These are phyloP conservation scores for Sebastes goodei DNA, from an alignment of 2,797 vertebrate species.

Conservation along the genomic window DNA sequence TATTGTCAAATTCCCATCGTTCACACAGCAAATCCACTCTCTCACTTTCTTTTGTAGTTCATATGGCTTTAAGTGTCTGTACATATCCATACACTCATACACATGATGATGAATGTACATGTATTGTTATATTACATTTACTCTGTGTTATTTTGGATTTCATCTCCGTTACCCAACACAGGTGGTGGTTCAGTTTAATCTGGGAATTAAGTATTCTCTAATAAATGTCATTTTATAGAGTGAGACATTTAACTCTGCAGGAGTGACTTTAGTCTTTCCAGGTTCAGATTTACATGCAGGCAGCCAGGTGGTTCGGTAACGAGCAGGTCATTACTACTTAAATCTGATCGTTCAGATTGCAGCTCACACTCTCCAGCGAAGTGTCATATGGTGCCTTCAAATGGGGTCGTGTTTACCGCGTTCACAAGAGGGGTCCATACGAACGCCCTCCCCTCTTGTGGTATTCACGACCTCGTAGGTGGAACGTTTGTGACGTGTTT, in stretches of 20 bases:
- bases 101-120: background rate
- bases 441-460: no score
- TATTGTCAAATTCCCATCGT: background rate
- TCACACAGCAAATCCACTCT: background rate
- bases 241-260: background rate
- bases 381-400: no score
- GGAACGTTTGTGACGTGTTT: no score
- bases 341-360: no score
- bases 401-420: no score
- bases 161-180: background rate
- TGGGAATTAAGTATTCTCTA: background rate
- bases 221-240: background rate
- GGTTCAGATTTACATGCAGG: background rate
- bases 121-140: background rate
- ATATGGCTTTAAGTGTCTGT: conserved; percentile 48
- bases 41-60: conserved; percentile 10
- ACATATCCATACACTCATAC: conserved; percentile 2
- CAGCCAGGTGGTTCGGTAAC: background rate
- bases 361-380: no score
- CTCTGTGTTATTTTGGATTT: background rate
- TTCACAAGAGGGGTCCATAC: no score
- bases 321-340: background rate
- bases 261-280: background rate
- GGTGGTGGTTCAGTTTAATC: background rate
- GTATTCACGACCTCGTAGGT: no score